These are phyloP conservation scores for Drosophila algonquin DNA, from an alignment of 2,888 invertebrate species.

Conservation along the genomic window DNA sequence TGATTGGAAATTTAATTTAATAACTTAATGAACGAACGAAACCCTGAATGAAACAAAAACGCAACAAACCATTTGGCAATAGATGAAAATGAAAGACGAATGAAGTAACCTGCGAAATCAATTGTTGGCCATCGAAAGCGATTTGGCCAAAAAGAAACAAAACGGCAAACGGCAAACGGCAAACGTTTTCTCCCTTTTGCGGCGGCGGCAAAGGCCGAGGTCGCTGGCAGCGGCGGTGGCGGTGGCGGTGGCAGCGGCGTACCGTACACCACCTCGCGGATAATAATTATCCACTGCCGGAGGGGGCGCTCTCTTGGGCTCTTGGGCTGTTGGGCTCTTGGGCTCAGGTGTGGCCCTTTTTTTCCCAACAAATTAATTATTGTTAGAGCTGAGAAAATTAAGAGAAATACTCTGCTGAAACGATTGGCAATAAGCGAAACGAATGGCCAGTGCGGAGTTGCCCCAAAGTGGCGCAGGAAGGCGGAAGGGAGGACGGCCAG, in stretches of 20 bases:
- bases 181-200: neutral
- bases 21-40: neutral
- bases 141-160: constrained; percentile 27
- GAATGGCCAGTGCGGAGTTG: neutral
- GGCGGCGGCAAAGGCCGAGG: too few relatives aligned
- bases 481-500: neutral
- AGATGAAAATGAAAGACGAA: constrained; percentile 37
- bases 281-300: constrained; percentile 66
- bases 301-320: constrained; percentile 61
- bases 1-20: neutral
- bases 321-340: constrained; percentile 66
- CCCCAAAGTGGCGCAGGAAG: neutral
- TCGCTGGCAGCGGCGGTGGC: neutral
- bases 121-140: constrained; percentile 36
- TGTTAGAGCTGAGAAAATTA: constrained; percentile 29
- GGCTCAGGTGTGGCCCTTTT: constrained; percentile 74
- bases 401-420: constrained; percentile 28
- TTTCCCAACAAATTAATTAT: constrained; percentile 69
- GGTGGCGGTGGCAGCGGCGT: neutral
- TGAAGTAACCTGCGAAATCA: constrained; percentile 27
- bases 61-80: constrained; percentile 21
- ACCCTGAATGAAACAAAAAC: constrained; percentile 3
- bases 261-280: constrained; percentile 53
- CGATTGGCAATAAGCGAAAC: constrained; percentile 28
- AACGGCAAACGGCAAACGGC: neutral